Evolutionary conservation across 1,140 invertebrate species (phyloP).

Genomic region (Bombus consobrinus): DNA sequence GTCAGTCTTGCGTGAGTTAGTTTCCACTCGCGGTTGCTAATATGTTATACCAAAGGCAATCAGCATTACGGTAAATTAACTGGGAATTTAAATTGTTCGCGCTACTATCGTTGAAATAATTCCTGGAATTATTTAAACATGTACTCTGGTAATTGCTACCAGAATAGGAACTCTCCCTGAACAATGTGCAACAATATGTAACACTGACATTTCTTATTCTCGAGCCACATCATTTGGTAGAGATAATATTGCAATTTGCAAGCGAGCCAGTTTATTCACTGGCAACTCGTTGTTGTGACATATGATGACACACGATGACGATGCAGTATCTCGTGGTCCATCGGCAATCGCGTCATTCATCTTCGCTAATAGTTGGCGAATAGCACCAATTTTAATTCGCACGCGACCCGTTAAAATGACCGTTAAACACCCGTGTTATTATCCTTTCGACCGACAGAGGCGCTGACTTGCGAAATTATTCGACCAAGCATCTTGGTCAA

Average conservation of each 20-base stretch:
- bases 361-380: slow-evolving; percentile 27
- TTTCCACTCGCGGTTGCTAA: background rate
- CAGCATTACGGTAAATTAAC: background rate
- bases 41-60: background rate
- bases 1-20: background rate
- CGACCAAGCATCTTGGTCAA: too few relatives aligned
- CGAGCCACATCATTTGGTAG: too few relatives aligned
- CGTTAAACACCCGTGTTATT: background rate
- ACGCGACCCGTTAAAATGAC: background rate
- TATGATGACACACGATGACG: slow-evolving; percentile 12
- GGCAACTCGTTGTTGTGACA: slow-evolving; percentile 18
- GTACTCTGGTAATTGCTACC: background rate
- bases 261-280: background rate
- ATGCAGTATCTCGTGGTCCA: background rate
- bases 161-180: background rate
- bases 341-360: slow-evolving; percentile 23
- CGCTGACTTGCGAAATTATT: background rate
- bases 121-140: background rate
- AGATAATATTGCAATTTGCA: slow-evolving; percentile 8
- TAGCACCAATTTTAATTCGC: slow-evolving; percentile 5
- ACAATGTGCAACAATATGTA: background rate
- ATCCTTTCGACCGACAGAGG: background rate
- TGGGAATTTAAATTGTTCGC: background rate
- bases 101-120: background rate
- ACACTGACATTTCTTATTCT: background rate